Evolutionary conservation across 1,140 invertebrate genomes (phyloP).

Genomic region (Drosophila novamexicana): DNA sequence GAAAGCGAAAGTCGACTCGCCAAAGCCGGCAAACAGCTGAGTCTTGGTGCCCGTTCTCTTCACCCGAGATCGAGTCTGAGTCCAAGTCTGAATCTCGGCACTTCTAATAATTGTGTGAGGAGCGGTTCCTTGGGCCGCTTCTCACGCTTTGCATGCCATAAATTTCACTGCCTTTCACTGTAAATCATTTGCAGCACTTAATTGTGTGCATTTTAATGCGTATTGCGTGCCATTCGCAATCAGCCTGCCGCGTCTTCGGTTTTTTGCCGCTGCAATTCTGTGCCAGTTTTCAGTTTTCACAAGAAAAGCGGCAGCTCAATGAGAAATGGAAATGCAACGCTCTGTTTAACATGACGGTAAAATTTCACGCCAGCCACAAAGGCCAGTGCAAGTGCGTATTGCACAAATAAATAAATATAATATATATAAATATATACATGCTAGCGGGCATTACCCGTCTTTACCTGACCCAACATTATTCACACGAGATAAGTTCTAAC

Average conservation of each 20-base stretch:
- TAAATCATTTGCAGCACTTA: slow-evolving; percentile 74
- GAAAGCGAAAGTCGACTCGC: slow-evolving; percentile 59
- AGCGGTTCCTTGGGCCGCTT: slow-evolving; percentile 26
- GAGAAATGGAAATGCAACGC: slow-evolving; percentile 65
- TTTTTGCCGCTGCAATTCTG: slow-evolving; percentile 55
- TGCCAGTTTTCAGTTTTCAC: slow-evolving; percentile 63
- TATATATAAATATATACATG: background rate
- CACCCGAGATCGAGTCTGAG: too few species aligned
- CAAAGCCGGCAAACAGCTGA: slow-evolving; percentile 9
- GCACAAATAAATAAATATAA: background rate
- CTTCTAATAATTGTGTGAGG: slow-evolving; percentile 10
- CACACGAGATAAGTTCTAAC: too few species aligned
- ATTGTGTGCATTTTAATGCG: slow-evolving; percentile 76
- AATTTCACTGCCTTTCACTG: slow-evolving; percentile 80
- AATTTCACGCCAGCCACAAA: slow-evolving; percentile 54
- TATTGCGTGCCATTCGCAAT: slow-evolving; percentile 70
- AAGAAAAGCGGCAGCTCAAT: slow-evolving; percentile 53
- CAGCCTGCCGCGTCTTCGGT: slow-evolving; percentile 36
- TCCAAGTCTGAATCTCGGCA: too few species aligned
- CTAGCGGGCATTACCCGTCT: background rate
- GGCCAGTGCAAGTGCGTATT: slow-evolving; percentile 44
- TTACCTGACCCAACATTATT: too few species aligned
- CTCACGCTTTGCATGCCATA: slow-evolving; percentile 76
- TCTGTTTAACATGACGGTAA: slow-evolving; percentile 63
- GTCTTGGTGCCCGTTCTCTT: background rate